Conservation (phyloP, 2,797 vertebrate genomes). For the Aulostomus chinensis region DNA sequence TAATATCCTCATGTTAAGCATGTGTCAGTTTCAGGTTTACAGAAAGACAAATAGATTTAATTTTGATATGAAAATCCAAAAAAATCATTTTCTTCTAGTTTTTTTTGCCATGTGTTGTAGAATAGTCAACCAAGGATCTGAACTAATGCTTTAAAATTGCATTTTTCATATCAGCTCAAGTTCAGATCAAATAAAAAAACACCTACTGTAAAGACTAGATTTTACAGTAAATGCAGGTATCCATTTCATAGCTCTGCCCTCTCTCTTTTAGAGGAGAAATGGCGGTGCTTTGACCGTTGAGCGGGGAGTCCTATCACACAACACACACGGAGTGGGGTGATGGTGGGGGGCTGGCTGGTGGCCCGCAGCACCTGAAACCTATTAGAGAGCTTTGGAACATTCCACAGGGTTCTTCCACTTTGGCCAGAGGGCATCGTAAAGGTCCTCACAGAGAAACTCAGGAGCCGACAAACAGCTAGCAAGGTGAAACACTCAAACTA, state of each 20-base stretch:
- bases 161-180: too few species aligned
- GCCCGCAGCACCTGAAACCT: slow-evolving; percentile 84
- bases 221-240: slow-evolving; percentile 29
- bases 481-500: slow-evolving; percentile 71
- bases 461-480: slow-evolving; percentile 52
- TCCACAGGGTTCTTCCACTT: slow-evolving; percentile 81
- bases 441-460: slow-evolving; percentile 73
- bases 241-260: slow-evolving; percentile 39
- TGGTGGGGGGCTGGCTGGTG: slow-evolving; percentile 71
- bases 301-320: slow-evolving; percentile 62
- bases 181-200: background rate
- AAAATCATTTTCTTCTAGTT: too few species aligned
- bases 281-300: slow-evolving; percentile 54
- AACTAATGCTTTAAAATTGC: too few species aligned
- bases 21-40: too few species aligned
- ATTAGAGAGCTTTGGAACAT: slow-evolving; percentile 84
- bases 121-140: too few species aligned
- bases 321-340: slow-evolving; percentile 56
- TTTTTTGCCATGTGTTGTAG: too few species aligned
- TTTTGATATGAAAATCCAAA: too few species aligned
- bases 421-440: slow-evolving; percentile 84
- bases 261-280: slow-evolving; percentile 64
- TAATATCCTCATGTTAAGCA: too few species aligned
- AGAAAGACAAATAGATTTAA: too few species aligned
- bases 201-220: background rate